A percentile compares a stretch with the other conserved stretches of the same genome.
phyloP scores from a whole-genome alignment of 1,140 invertebrate genomes.

The Eurytemora carolleeae region DNA sequence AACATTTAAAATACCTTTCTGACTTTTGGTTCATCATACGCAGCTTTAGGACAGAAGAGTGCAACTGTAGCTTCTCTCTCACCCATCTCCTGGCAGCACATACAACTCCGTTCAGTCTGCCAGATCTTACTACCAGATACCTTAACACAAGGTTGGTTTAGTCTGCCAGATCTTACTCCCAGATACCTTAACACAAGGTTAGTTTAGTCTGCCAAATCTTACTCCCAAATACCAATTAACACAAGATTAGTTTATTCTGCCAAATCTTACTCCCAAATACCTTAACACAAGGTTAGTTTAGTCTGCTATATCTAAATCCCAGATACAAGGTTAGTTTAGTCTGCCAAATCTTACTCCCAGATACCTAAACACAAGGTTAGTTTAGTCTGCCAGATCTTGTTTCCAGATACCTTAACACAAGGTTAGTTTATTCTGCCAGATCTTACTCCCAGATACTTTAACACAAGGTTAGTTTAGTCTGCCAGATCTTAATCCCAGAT shows the following conservation, averaged over 20 bases:
- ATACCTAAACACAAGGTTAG: too few species aligned
- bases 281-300: constrained; percentile 80
- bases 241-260: too few species aligned
- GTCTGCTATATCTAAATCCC: too few species aligned
- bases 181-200: constrained; percentile 81
- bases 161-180: constrained; percentile 81
- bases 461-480: constrained; percentile 81
- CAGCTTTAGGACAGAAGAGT: constrained; percentile 44
- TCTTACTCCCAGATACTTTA: constrained; percentile 83
- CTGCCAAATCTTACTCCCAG: too few species aligned
- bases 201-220: constrained; percentile 91
- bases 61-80: constrained; percentile 70
- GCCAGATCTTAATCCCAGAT: constrained; percentile 86
- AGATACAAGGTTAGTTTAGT: too few species aligned
- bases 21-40: constrained; percentile 41
- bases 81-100: constrained; percentile 82
- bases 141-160: too few species aligned
- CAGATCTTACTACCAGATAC: constrained; percentile 87
- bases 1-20: constrained; percentile 64
- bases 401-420: constrained; percentile 68
- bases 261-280: constrained; percentile 81
- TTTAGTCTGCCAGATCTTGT: constrained; percentile 90
- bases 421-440: too few species aligned
- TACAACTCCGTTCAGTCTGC: constrained; percentile 84
- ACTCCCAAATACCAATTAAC: constrained; percentile 82